phyloP scores from a whole-genome alignment of 2,888 invertebrate genomes.

The Troides helena region DNA sequence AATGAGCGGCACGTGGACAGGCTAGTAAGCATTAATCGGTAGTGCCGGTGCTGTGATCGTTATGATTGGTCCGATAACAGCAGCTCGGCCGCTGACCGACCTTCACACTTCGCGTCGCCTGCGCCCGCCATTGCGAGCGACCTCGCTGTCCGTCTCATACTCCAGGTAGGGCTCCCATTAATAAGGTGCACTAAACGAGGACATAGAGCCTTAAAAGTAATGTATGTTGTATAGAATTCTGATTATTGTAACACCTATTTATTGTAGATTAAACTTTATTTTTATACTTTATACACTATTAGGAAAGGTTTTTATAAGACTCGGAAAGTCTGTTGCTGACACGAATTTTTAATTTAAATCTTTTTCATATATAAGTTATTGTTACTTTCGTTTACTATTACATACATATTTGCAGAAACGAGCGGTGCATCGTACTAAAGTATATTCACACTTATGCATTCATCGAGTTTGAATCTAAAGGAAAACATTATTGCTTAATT shows the following conservation, averaged over 20 bases:
- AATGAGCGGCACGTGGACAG: conserved; percentile 58
- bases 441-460: background rate
- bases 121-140: conserved; percentile 46
- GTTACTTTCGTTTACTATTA: background rate
- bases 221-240: conserved; percentile 14
- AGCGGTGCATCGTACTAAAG: background rate
- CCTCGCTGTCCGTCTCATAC: conserved; percentile 53
- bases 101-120: conserved; percentile 65
- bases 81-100: conserved; percentile 76
- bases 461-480: background rate
- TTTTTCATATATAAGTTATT: background rate
- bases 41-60: conserved; percentile 50
- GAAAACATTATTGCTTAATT: conserved; percentile 1
- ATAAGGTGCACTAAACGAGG: conserved; percentile 29
- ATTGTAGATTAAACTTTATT: background rate
- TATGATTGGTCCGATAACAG: conserved; percentile 69
- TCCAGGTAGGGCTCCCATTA: conserved; percentile 41
- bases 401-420: background rate
- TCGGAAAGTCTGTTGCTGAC: too few species aligned
- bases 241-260: background rate
- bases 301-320: too few species aligned
- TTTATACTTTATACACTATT: background rate
- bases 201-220: conserved; percentile 14
- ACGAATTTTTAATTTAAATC: background rate
- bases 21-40: conserved; percentile 54